Evolutionary conservation across 2,113 vertebrate genomes (phyloP).

Genomic region (Phainopepla nitens): DNA sequence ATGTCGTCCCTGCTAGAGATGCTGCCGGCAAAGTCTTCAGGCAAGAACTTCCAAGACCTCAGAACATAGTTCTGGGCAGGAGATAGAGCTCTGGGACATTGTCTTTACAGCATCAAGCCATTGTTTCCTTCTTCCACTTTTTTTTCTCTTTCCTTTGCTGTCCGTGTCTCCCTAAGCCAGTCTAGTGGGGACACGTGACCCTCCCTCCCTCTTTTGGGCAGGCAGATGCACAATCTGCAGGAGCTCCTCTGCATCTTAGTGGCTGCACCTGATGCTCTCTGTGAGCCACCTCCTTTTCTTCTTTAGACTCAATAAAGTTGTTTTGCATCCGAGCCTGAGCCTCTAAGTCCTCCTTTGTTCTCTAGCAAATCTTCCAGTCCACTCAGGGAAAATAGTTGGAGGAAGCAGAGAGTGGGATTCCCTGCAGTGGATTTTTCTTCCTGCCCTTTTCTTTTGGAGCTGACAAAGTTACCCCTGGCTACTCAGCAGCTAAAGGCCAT

Average conservation of each 20-base stretch:
- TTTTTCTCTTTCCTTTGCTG: not conserved
- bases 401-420: not conserved
- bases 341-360: not conserved
- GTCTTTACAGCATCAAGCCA: accelerated
- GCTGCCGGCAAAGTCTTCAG: accelerated
- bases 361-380: not conserved
- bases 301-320: not conserved
- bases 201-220: not conserved
- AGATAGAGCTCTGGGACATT: not conserved
- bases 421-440: not conserved
- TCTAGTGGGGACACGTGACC: not conserved
- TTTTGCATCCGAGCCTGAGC: not conserved
- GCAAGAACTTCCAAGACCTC: not conserved
- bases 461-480: not conserved
- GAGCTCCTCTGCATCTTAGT: not conserved
- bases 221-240: not conserved
- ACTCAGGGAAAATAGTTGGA: not conserved
- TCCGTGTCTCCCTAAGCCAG: accelerated
- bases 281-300: not conserved
- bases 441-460: not conserved
- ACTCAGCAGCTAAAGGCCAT: not conserved
- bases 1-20: not conserved
- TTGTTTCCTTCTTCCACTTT: not conserved
- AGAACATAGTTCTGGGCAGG: accelerated
- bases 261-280: not conserved